phyloP scores from a whole-genome alignment of 2,113 vertebrate genomes.

The Eublepharis macularius region DNA sequence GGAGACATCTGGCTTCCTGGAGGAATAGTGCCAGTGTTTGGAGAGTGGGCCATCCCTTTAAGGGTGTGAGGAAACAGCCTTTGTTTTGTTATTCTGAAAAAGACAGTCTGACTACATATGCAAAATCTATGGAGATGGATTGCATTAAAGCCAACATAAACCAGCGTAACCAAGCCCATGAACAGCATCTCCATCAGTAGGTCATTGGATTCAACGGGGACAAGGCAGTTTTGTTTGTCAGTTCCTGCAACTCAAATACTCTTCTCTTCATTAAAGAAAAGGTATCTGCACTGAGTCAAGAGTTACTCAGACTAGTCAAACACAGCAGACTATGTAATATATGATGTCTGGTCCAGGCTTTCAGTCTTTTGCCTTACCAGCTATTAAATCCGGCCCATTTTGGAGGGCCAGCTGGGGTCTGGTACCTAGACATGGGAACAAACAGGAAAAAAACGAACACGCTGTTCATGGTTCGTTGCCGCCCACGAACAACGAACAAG shows the following conservation, averaged over 20 bases:
- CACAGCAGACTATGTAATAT: conserved; percentile 60
- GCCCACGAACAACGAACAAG: too few relatives aligned
- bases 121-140: background rate
- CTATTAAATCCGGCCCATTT: too few relatives aligned
- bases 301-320: conserved; percentile 69
- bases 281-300: conserved; percentile 69
- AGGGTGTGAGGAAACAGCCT: too few relatives aligned
- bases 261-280: conserved; percentile 67
- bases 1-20: too few relatives aligned
- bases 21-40: too few relatives aligned
- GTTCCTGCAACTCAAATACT: conserved; percentile 35
- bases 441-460: too few relatives aligned
- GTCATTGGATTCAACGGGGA: conserved; percentile 18
- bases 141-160: background rate
- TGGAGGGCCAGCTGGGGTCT: too few relatives aligned
- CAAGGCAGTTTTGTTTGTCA: conserved; percentile 59
- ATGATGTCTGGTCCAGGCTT: too few relatives aligned
- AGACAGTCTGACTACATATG: background rate
- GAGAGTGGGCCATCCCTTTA: too few relatives aligned
- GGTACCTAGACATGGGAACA: too few relatives aligned
- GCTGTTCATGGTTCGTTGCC: too few relatives aligned
- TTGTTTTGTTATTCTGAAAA: background rate
- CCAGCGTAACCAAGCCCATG: background rate
- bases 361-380: too few relatives aligned
- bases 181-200: background rate